Percentiles rank a stretch among this genome's conserved stretches.
These are phyloP conservation scores for Ochotona princeps DNA, from an alignment of 2,113 vertebrate species.

Conservation along the genomic window DNA sequence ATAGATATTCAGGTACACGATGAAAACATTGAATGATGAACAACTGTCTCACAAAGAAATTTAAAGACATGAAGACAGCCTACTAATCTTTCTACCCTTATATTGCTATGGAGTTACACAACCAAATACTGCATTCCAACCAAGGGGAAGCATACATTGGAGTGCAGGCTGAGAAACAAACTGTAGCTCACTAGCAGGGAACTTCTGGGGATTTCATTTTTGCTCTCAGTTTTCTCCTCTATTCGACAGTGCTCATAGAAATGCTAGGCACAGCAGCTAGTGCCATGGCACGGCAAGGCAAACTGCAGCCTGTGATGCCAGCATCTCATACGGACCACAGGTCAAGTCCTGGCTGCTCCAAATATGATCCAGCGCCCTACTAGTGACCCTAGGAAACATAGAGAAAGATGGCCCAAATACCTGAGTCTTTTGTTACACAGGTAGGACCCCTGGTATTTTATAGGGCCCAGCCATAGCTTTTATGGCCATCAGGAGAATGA, in stretches of 20 bases:
- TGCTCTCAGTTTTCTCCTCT: neutral
- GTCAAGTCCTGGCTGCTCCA: no score
- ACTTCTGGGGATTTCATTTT: neutral
- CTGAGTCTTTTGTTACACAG: no score
- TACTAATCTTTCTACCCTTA: neutral
- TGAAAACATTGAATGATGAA: neutral
- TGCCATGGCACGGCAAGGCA: no score
- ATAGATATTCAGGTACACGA: neutral
- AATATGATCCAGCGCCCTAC: no score
- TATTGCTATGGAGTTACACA: neutral
- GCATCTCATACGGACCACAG: no score
- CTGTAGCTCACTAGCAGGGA: neutral
- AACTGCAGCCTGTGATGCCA: no score
- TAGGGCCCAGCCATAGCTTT: no score
- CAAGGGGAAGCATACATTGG: neutral
- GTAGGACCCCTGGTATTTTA: no score
- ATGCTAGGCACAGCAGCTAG: neutral
- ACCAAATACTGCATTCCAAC: neutral
- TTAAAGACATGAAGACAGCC: neutral
- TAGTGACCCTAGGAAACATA: no score
- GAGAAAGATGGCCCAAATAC: no score
- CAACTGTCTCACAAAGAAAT: neutral
- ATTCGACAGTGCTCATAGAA: neutral
- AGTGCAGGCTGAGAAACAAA: neutral
- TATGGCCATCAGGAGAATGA: no score